Percentiles rank a stretch among this genome's conserved stretches.
phyloP scores from a whole-genome alignment of 2,797 vertebrate genomes.

The Oceanodroma leucorhoa region DNA sequence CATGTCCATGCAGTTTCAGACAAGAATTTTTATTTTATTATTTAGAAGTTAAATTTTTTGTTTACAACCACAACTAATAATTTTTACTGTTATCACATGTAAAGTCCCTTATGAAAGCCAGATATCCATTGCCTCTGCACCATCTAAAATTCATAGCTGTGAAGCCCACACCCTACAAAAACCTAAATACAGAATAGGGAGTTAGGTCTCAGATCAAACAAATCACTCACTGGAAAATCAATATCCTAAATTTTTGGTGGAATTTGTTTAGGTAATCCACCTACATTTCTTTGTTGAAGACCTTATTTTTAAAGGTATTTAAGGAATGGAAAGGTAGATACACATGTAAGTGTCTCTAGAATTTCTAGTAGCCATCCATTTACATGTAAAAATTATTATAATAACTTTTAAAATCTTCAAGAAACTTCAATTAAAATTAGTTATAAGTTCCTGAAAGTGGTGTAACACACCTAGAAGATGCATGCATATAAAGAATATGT shows the following conservation, averaged over 20 bases:
- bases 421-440: not conserved
- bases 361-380: not conserved
- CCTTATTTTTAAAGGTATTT: not conserved
- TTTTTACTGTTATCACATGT: not conserved
- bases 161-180: not conserved
- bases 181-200: not conserved
- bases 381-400: not conserved
- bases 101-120: not conserved
- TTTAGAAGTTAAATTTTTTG: not conserved
- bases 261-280: not conserved
- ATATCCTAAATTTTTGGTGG: not conserved
- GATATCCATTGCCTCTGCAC: not conserved
- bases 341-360: not conserved
- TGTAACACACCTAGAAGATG: not conserved
- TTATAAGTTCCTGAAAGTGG: not conserved
- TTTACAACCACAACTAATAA: not conserved
- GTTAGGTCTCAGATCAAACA: not conserved
- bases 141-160: not conserved
- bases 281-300: not conserved
- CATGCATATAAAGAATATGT: not conserved
- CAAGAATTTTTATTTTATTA: not conserved
- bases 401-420: not conserved
- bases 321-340: not conserved
- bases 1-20: not conserved
- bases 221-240: not conserved